Percentiles rank a stretch among this genome's conserved stretches.
phyloP scores from a whole-genome alignment of 37 sponge, comb jelly and placozoan genomes.

The Haliclona indistincta region DNA sequence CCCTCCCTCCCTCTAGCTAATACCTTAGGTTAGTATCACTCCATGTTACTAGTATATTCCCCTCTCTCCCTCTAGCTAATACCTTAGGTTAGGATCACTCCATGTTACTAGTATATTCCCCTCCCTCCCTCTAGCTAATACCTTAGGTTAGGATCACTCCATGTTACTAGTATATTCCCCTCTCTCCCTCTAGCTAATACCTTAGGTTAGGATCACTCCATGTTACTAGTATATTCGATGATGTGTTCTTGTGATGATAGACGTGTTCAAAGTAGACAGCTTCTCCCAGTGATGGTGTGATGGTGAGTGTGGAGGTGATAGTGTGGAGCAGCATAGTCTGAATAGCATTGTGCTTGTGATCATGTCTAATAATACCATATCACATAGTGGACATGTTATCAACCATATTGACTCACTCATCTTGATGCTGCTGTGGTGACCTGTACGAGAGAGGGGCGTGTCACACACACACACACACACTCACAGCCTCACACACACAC shows the following conservation, averaged over 20 bases:
- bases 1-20: neutral
- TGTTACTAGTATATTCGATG: neutral
- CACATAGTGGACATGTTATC: neutral
- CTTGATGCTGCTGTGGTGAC: too few relatives aligned
- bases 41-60: neutral
- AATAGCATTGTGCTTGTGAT: neutral
- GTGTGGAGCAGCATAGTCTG: neutral
- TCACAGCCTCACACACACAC: too few relatives aligned
- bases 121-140: too few relatives aligned
- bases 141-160: too few relatives aligned
- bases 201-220: neutral
- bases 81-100: too few relatives aligned
- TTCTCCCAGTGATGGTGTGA: slow-evolving; percentile 12
- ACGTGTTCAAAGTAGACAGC: slow-evolving; percentile 41
- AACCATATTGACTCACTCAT: too few relatives aligned
- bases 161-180: too few relatives aligned
- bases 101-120: too few relatives aligned
- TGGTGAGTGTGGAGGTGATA: slow-evolving; percentile 17
- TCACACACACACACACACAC: neutral
- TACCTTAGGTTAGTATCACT: neutral
- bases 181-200: neutral
- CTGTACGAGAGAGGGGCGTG: too few relatives aligned
- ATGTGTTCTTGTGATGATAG: neutral
- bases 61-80: neutral
- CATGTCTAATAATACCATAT: neutral